Conservation (phyloP, 2,113 vertebrate genomes). For the Tragulus kanchil region DNA sequence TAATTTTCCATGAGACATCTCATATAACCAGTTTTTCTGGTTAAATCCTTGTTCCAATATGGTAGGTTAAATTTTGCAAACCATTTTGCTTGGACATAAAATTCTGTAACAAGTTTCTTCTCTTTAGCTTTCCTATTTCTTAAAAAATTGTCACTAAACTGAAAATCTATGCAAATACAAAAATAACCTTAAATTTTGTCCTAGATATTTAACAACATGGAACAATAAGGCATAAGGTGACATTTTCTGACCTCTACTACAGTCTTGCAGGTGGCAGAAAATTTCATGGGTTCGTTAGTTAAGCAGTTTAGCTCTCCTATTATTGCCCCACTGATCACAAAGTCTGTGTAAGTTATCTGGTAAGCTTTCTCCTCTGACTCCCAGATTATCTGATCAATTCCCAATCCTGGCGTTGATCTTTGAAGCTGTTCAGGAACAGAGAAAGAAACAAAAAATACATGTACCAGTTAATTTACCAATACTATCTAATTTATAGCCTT, state of each 20-base stretch:
- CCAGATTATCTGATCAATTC: background rate
- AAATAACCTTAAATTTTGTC: background rate
- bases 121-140: background rate
- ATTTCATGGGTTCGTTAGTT: constrained; percentile 79
- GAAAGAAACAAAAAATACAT: constrained; percentile 32
- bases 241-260: constrained; percentile 79
- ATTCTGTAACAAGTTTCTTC: background rate
- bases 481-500: background rate
- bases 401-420: constrained; percentile 50
- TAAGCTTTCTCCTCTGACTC: background rate
- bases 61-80: background rate
- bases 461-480: constrained; percentile 5
- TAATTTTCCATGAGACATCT: background rate
- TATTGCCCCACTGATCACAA: constrained; percentile 76
- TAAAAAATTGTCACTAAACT: background rate
- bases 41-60: constrained; percentile 14
- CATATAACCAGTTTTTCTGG: background rate
- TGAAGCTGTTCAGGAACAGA: constrained; percentile 72
- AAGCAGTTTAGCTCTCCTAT: constrained; percentile 85
- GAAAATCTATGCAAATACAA: background rate
- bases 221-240: background rate
- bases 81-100: background rate
- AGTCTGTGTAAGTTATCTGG: constrained; percentile 61
- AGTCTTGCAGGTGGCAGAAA: constrained; percentile 78
- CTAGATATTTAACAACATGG: background rate